phyloP scores from a whole-genome alignment of 2,113 vertebrate species.

The Myiagra hebetior region DNA sequence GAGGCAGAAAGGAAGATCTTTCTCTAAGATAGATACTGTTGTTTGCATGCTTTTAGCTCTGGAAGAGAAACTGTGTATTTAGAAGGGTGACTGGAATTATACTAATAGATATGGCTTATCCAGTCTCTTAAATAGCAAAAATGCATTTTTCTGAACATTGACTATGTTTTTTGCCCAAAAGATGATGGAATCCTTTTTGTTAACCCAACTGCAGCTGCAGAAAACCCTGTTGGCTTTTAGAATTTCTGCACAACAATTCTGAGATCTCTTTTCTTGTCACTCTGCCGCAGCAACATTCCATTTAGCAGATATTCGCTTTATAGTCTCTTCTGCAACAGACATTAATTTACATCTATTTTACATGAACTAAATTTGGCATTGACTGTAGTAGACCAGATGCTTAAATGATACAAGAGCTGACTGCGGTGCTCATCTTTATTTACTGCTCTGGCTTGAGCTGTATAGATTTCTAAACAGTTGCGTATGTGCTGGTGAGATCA shows the following conservation, averaged over 20 bases:
- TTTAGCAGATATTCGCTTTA: constrained; percentile 28
- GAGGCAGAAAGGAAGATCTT: neutral
- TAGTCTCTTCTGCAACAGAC: constrained; percentile 16
- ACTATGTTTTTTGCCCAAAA: neutral
- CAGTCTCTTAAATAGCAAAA: neutral
- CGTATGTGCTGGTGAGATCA: neutral
- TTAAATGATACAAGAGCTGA: constrained; percentile 25
- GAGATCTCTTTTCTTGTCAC: neutral
- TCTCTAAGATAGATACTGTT: neutral
- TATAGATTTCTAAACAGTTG: constrained; percentile 38
- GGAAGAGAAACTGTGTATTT: neutral
- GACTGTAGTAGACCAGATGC: constrained; percentile 43
- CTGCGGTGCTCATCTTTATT: constrained; percentile 2
- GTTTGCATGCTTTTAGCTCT: neutral
- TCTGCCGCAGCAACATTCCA: neutral
- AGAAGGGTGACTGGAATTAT: neutral
- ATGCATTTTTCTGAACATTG: neutral
- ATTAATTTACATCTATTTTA: constrained; percentile 61
- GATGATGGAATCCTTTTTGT: neutral
- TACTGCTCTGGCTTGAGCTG: constrained; percentile 25
- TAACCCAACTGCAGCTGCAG: constrained; percentile 8
- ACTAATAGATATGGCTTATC: neutral
- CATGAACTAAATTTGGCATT: constrained; percentile 51
- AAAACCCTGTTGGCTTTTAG: neutral
- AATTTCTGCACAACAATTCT: constrained; percentile 5